phyloP scores from a whole-genome alignment of 2,888 invertebrate genomes.

The Nezara viridula region DNA sequence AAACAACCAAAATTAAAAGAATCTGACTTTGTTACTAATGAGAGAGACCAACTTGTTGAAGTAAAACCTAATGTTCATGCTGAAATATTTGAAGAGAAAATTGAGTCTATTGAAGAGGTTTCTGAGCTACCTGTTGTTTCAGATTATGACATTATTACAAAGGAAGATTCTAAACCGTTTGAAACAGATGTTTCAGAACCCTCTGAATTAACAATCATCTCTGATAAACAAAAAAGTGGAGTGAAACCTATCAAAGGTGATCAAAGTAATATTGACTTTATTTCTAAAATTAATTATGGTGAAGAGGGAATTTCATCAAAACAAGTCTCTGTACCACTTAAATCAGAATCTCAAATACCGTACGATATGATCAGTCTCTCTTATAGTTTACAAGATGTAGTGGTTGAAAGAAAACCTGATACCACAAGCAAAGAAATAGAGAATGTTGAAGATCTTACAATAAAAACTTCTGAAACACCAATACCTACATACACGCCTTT shows the following conservation, averaged over 20 bases:
- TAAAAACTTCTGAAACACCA: background rate
- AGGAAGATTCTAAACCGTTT: background rate
- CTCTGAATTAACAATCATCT: background rate
- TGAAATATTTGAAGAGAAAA: constrained; percentile 47
- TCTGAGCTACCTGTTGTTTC: background rate
- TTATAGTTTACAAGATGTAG: background rate
- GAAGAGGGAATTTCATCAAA: background rate
- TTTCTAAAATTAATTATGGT: background rate
- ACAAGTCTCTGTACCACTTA: background rate
- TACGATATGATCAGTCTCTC: background rate
- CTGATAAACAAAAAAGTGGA: background rate
- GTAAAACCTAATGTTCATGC: constrained; percentile 26
- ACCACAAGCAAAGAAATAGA: background rate
- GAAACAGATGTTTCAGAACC: background rate
- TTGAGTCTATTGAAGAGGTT: background rate
- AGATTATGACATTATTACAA: constrained; percentile 1
- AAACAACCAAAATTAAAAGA: background rate
- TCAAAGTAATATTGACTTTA: background rate
- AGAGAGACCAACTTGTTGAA: background rate
- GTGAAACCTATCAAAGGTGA: background rate
- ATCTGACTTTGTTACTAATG: background rate
- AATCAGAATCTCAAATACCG: background rate
- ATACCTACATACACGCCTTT: background rate
- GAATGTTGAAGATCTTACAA: background rate
- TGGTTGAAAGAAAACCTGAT: background rate